Evolutionary conservation across 1,140 invertebrate species (phyloP).

Genomic region (Drosophila tani): DNA sequence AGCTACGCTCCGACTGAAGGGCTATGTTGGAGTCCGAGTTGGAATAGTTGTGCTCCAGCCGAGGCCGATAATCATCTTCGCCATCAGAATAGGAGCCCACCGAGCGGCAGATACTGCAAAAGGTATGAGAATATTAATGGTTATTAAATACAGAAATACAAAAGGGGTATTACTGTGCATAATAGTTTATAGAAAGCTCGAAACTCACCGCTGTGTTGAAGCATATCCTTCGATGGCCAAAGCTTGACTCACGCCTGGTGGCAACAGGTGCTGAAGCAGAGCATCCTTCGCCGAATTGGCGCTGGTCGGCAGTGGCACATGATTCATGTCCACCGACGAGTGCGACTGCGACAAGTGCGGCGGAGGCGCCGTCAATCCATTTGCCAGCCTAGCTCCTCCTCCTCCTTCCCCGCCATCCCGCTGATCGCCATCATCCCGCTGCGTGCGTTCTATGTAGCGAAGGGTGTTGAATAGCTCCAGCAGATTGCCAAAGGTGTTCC

Average conservation of each 20-base stretch:
- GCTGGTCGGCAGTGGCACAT: constrained; percentile 67
- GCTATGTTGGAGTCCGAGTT: constrained; percentile 80
- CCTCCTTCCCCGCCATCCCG: constrained; percentile 9
- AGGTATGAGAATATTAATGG: too few species aligned
- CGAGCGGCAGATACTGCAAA: constrained; percentile 70
- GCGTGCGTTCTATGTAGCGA: constrained; percentile 64
- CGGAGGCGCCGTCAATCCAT: constrained; percentile 53
- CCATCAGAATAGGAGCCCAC: constrained; percentile 80
- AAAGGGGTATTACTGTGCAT: not conserved
- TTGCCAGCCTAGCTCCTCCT: constrained; percentile 27
- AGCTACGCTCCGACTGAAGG: constrained; percentile 70
- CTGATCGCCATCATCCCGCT: constrained; percentile 43
- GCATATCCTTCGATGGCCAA: constrained; percentile 70
- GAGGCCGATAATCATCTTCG: constrained; percentile 70
- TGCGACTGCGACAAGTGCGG: constrained; percentile 70
- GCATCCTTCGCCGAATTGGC: constrained; percentile 66
- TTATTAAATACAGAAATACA: not conserved
- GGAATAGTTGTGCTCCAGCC: constrained; percentile 67
- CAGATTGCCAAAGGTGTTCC: constrained; percentile 91
- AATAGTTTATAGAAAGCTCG: constrained; percentile 1
- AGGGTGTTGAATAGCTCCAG: constrained; percentile 84
- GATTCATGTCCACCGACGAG: constrained; percentile 79
- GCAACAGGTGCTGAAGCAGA: constrained; percentile 62
- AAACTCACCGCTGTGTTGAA: constrained; percentile 69
- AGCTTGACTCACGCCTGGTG: constrained; percentile 60